These are phyloP conservation scores for Chiroxiphia lanceolata DNA, from an alignment of 2,797 vertebrate genomes.

Conservation along the genomic window DNA sequence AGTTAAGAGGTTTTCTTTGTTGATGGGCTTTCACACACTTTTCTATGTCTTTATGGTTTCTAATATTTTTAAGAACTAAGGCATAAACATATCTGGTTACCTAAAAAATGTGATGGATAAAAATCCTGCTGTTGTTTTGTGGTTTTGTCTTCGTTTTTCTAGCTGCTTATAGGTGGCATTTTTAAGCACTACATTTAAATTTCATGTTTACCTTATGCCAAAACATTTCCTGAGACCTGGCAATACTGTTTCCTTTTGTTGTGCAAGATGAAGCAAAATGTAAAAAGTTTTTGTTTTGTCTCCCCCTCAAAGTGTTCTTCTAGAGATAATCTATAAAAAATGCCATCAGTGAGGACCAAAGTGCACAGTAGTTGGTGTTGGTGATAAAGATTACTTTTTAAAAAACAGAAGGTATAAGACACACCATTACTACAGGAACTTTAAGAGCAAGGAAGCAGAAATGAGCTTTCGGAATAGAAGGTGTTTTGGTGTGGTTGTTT, in stretches of 20 bases:
- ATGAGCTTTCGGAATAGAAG: slow-evolving; percentile 1
- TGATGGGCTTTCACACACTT: not conserved
- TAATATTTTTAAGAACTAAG: not conserved
- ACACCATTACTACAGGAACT: not conserved
- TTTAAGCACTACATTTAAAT: not conserved
- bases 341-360: slow-evolving; percentile 33
- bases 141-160: not conserved
- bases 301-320: not conserved
- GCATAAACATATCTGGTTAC: not conserved
- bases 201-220: not conserved
- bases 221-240: not conserved
- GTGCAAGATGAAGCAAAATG: not conserved
- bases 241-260: not conserved
- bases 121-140: not conserved
- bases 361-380: slow-evolving; percentile 42
- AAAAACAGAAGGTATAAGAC: slow-evolving; percentile 39
- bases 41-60: not conserved
- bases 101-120: not conserved
- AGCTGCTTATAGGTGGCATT: not conserved
- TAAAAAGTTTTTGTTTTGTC: not conserved
- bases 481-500: accelerated
- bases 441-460: slow-evolving; percentile 37
- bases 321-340: slow-evolving; percentile 41
- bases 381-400: slow-evolving; percentile 50
- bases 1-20: not conserved